These are phyloP conservation scores for Agelastica alni DNA, from an alignment of 2,888 invertebrate species.

Conservation along the genomic window DNA sequence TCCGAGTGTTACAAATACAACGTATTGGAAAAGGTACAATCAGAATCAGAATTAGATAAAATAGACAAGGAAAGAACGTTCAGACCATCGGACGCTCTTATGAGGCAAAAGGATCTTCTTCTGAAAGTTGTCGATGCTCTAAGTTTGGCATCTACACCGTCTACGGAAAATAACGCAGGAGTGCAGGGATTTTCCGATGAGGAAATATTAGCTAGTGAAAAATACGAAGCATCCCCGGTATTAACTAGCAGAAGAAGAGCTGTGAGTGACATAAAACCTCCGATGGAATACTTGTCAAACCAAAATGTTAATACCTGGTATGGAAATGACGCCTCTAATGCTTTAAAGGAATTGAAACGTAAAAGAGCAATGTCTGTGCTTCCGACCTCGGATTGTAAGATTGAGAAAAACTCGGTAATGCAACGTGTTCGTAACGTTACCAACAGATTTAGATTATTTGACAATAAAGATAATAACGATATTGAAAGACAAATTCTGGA, in stretches of 20 bases:
- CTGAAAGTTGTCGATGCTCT: slow-evolving; percentile 79
- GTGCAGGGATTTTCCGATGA: slow-evolving; percentile 74
- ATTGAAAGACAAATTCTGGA: slow-evolving; percentile 45
- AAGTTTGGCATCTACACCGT: slow-evolving; percentile 59
- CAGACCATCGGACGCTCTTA: slow-evolving; percentile 66
- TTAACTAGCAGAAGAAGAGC: slow-evolving; percentile 61
- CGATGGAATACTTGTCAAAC: slow-evolving; percentile 46
- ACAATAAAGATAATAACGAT: slow-evolving; percentile 37
- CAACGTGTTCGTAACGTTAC: slow-evolving; percentile 28
- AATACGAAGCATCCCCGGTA: slow-evolving; percentile 41
- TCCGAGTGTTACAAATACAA: slow-evolving; percentile 61
- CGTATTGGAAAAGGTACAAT: slow-evolving; percentile 67
- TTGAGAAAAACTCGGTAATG: slow-evolving; percentile 19
- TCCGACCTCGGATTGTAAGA: slow-evolving; percentile 1
- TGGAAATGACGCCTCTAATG: slow-evolving; percentile 66
- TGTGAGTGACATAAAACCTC: slow-evolving; percentile 62
- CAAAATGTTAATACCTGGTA: slow-evolving; percentile 68
- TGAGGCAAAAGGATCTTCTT: slow-evolving; percentile 76
- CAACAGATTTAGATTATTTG: slow-evolving; percentile 32
- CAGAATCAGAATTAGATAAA: slow-evolving; percentile 66
- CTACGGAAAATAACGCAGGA: slow-evolving; percentile 57
- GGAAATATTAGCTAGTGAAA: slow-evolving; percentile 74
- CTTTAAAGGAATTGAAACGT: slow-evolving; percentile 59
- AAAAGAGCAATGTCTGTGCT: slow-evolving; percentile 35
- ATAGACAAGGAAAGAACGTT: slow-evolving; percentile 81